Evolutionary conservation across 2,113 vertebrate species (phyloP).

Genomic region (Seriola quinqueradiata): DNA sequence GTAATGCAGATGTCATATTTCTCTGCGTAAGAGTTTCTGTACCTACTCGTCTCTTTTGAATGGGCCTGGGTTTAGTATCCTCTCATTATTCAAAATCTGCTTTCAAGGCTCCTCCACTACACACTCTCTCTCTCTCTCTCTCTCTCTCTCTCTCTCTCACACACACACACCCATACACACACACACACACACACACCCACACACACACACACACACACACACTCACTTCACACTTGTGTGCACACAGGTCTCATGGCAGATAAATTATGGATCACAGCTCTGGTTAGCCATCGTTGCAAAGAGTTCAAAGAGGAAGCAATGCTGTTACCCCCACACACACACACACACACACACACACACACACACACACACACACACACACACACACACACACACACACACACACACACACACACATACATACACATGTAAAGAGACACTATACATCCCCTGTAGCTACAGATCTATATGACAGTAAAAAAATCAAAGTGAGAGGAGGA

Average conservation of each 20-base stretch:
- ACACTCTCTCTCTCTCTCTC: background rate
- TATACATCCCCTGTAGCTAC: slow-evolving; percentile 14
- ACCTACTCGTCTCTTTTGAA: background rate
- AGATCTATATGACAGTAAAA: slow-evolving; percentile 8
- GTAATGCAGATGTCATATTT: background rate
- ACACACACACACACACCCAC: background rate
- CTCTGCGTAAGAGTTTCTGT: background rate
- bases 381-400: too few relatives aligned
- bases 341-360: background rate
- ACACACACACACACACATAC: background rate
- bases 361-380: too few relatives aligned
- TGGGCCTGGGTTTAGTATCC: background rate
- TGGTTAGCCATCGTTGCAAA: slow-evolving; percentile 31
- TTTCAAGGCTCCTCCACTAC: slow-evolving; percentile 16
- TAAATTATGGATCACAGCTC: slow-evolving; percentile 75
- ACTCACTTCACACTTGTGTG: slow-evolving; percentile 4
- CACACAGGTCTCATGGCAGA: slow-evolving; percentile 45
- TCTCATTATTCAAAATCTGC: slow-evolving; percentile 22
- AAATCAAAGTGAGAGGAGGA: slow-evolving; percentile 13
- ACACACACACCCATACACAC: background rate
- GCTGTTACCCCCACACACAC: slow-evolving; percentile 12
- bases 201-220: background rate
- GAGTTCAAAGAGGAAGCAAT: slow-evolving; percentile 63
- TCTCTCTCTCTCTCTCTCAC: background rate
- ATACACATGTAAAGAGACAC: background rate